Evolutionary conservation across 1,140 invertebrate species (phyloP), one percentile per base, ranked within the genome.

Genomic region (Homalodisca vitripennis): DNA sequence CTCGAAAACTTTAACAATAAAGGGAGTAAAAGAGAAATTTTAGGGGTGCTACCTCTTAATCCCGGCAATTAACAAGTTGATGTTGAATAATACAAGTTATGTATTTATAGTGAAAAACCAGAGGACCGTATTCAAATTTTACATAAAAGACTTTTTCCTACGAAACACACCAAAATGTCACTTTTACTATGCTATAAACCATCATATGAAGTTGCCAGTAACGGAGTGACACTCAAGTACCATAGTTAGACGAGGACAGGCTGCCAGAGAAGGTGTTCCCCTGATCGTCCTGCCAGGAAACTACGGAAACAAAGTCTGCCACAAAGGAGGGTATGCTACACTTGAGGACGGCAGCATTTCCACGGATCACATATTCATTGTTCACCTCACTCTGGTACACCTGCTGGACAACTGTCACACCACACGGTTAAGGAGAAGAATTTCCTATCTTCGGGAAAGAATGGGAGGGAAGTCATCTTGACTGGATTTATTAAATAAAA

Each of bases 321-420:
- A 96, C 93, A 80, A 95, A 97, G 22, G 90, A 92, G 24, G 95
- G 95, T 74, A 97, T 93, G 77, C 91, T 89, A 83, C 95, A 98
- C 79, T 94, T 95, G 57, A 98, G 84, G 73, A 97, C 89, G n/a
- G 94, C 94, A 51, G 93, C 90, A 80, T 97, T 96, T 63, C 94
- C 94, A 78, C 90, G 87, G 75, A 96, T 96, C 3, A 94, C 93
- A 82, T 95, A 97, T 73, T 95, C 94, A 80, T 96, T 95, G 82
- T 93, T 92, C 74, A 94, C 93, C 81, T 95, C 92, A 22, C 91
- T 92, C 75, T 94, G 90, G 82, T 94, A 95, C 77, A 89, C 86
- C 80, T 95, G 93, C 73, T 91, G 87, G 72, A 95, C 92, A 78
- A 94, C 94, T 96, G 67, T 29, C n/a, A 22, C 27, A 22, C 66